Base-by-base conservation (phyloP, 2,797 vertebrate species). In the Uromys caudimaculatus region DNA sequence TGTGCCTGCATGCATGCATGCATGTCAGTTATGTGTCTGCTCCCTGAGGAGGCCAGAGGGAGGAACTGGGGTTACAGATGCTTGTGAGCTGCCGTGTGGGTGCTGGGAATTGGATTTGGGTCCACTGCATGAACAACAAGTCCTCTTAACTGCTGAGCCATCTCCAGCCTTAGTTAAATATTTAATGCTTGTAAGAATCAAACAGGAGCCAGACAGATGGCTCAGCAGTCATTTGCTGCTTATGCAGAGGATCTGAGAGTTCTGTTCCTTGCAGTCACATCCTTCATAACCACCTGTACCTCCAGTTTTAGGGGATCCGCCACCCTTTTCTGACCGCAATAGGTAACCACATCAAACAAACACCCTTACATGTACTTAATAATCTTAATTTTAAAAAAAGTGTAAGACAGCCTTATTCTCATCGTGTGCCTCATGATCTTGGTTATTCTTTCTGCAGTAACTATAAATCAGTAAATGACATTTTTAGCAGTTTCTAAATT, bases 401-500 rank as follows among this genome's bases (percentile, higher is more conserved):
- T 19, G 35, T 44, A 67, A 50, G 47, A 52, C 38, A 19, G 23
- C 84, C 47, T 27, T 27, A 71, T 32, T 84, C 29, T 13, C 47
- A 71, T 54, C 67, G 71, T 87, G 47, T 4, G 38, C 35, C 23
- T 89, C 32, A 41, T 95, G 50, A 24, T 58, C 58, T 89, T 89
- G 47, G 54, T 44, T n/a, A 1, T 56, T 85, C 29, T 50, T 91
- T 86, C 47, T n/a, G 32, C 52, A 62, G 19, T 90, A 90, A 97
- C 87, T 86, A 76, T 73, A 58, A 95, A 93, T 60, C 89, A 92
- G 54, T 90, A 35, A 88, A 86, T 87, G 11, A 0, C 29, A 83
- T 78, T 91, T 84, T 93, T 79, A 82, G 67, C 81, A 91, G n/a
- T 89, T 67, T 94, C 50, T 95, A 44, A 85, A 44, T 93, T 93